Evolutionary conservation across 1,140 invertebrate species (phyloP), one percentile per base, ranked within the genome.

Genomic region (Drosophila pallidifrons): DNA sequence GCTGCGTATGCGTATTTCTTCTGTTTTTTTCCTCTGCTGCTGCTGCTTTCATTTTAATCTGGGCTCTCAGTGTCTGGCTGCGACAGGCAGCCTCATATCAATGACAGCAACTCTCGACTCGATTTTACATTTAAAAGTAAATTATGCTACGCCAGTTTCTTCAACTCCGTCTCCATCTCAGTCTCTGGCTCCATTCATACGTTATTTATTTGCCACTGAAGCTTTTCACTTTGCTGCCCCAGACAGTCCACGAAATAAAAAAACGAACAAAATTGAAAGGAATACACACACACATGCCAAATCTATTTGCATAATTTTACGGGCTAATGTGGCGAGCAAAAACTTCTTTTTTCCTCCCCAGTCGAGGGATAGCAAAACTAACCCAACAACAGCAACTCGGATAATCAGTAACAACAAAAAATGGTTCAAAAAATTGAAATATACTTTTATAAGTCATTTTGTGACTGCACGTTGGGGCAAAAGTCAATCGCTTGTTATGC

Each of bases 101-200:
- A 86, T 86, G 83, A 79, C 82, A 87, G 76, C 66, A 38, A 46
- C 28, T 41, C 51, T 87, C 76, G 77, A 59, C 35, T 86, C 82
- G 82, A 81, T 86, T 87, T 87, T 83, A 72, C 80, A 87, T 87
- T 87, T 88, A 87, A 88, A 87, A 88, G 83, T 88, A 72, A 88
- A 87, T 87, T 87, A 88, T 88, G 59, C 68, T 43, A 59, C 35
- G 46, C 43, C 49, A 15, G 46, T 67, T 66, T 46, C 59, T 64
- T 71, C 68, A 83, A 45, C 41, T 51, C 49, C 51, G n/a, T 49
- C 32, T 3, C 25, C 11, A 6, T 49, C 32, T 55, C 35, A 8
- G 2, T 10, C 35, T 38, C 8, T 8, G 5, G 6, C 32, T 38
- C 35, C 35, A 10, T 3, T 38, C 35, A 38, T 38, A 15, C 6